A percentile compares a stretch with the other conserved stretches of the same genome.
Evolutionary conservation across 2,797 vertebrate species (phyloP).

Genomic region (Martes flavigula): DNA sequence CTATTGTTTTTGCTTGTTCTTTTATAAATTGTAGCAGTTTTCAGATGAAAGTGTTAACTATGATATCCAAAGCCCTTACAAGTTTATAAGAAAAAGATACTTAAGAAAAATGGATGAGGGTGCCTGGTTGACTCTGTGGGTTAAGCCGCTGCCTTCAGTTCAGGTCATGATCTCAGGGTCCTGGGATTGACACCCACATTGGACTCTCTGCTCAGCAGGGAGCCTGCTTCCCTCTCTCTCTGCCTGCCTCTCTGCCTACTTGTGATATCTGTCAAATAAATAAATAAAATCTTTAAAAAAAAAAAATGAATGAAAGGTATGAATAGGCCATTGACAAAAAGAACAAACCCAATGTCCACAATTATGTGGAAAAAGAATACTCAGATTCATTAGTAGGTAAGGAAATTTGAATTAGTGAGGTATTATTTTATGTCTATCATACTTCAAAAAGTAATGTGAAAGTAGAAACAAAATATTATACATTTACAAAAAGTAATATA

Average conservation of each 20-base stretch:
- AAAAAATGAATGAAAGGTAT: not conserved
- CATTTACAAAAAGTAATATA: not conserved
- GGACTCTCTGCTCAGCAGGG: too few relatives aligned
- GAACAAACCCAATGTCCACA: not conserved
- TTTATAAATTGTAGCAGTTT: slow-evolving; percentile 20
- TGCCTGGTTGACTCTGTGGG: too few relatives aligned
- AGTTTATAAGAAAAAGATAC: not conserved
- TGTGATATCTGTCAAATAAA: too few relatives aligned
- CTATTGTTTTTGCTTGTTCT: not conserved
- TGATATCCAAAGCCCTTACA: not conserved
- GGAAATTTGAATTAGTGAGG: not conserved
- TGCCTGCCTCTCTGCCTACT: too few relatives aligned
- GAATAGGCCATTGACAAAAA: not conserved
- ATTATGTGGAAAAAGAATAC: not conserved
- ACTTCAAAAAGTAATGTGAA: slow-evolving; percentile 3
- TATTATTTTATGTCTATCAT: not conserved
- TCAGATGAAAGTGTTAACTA: slow-evolving; percentile 11
- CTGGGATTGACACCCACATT: too few relatives aligned
- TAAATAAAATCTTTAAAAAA: not conserved
- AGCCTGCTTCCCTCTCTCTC: too few relatives aligned
- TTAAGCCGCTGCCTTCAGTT: too few relatives aligned
- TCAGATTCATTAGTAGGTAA: not conserved
- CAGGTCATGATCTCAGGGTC: too few relatives aligned
- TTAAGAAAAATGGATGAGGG: not conserved
- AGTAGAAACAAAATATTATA: slow-evolving; percentile 15